Evolutionary conservation across 2,888 invertebrate genomes (phyloP).

Genomic region (Parapristionchus giblindavisi): DNA sequence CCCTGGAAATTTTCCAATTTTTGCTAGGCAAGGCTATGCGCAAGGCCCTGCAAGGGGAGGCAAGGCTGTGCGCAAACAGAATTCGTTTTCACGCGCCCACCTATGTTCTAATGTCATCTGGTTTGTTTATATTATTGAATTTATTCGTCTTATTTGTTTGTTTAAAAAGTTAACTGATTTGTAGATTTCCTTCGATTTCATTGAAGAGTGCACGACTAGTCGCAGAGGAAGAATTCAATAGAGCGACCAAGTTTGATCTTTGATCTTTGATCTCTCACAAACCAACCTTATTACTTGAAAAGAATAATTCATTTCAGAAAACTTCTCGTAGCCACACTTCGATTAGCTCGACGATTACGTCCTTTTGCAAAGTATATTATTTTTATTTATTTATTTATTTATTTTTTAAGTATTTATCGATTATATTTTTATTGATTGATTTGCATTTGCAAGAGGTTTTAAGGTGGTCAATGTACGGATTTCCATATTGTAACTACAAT

Average conservation of each 20-base stretch:
- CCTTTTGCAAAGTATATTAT: conserved; percentile 42
- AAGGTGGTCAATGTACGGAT: conserved; percentile 55
- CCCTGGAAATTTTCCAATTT: too few species aligned
- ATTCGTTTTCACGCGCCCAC: too few species aligned
- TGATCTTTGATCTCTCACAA: neutral
- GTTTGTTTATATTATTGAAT: conserved; percentile 19
- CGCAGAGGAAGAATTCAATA: conserved; percentile 43
- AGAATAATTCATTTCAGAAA: conserved; percentile 33
- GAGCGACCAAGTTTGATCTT: conserved; percentile 40
- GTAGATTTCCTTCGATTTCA: conserved; percentile 39
- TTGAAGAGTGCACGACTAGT: conserved; percentile 37
- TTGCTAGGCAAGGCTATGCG: too few species aligned
- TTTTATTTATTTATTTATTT: too few species aligned
- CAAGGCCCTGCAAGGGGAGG: too few species aligned
- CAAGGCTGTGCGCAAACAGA: too few species aligned
- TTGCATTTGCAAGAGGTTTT: too few species aligned
- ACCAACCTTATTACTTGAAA: neutral
- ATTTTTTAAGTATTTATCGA: too few species aligned
- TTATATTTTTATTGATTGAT: neutral
- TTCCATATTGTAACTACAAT: conserved; percentile 52
- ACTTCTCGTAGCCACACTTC: conserved; percentile 46
- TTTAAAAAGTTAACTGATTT: too few species aligned
- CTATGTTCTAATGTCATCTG: neutral
- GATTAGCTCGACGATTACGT: conserved; percentile 46
- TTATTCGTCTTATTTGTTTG: too few species aligned